phyloP scores from a whole-genome alignment of 2,113 vertebrate species.

The Mobula hypostoma region DNA sequence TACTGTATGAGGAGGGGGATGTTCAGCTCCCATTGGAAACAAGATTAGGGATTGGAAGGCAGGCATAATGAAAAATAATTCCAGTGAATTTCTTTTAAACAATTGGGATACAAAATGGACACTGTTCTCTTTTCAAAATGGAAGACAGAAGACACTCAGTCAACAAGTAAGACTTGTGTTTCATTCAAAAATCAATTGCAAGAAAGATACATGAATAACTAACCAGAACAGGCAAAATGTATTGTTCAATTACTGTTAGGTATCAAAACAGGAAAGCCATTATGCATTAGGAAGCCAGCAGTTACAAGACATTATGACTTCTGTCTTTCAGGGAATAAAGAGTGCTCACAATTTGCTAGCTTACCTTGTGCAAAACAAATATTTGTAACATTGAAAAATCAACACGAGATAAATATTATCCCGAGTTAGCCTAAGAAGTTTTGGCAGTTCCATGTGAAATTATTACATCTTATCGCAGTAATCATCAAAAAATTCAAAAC shows the following conservation, averaged over 20 bases:
- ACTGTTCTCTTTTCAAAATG: not conserved
- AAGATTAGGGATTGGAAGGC: not conserved
- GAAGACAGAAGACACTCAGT: not conserved
- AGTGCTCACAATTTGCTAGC: not conserved
- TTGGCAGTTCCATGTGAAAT: too few species aligned
- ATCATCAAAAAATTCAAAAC: too few species aligned
- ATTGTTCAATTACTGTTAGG: constrained; percentile 12
- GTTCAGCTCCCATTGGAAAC: not conserved
- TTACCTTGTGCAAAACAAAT: not conserved
- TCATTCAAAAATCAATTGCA: not conserved
- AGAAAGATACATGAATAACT: not conserved
- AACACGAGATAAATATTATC: not conserved
- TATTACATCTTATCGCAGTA: too few species aligned
- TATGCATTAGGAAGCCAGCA: constrained; percentile 9
- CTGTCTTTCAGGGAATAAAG: not conserved
- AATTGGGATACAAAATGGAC: not conserved
- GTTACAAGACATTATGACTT: not conserved
- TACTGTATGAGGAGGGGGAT: not conserved
- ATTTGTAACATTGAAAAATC: not conserved
- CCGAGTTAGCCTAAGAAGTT: not conserved
- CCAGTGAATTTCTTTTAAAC: not conserved
- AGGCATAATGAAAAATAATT: not conserved
- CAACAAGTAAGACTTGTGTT: not conserved
- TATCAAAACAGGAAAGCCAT: not conserved
- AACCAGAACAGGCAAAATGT: not conserved